Base-by-base conservation (phyloP, 2,888 invertebrate genomes). In the Campoletis raptor region DNA sequence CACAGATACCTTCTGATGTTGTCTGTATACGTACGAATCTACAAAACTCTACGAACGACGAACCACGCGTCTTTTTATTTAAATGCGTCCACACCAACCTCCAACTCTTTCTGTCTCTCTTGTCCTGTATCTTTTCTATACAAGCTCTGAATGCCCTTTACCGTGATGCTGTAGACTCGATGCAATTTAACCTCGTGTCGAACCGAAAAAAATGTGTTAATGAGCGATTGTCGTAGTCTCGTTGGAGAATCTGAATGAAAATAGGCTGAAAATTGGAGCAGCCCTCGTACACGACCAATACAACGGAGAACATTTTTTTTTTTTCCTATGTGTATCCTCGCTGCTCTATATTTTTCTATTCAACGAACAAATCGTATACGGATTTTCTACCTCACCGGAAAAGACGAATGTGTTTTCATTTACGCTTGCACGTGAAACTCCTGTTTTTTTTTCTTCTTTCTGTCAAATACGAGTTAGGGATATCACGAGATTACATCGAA, bases 181-280 rank as follows among this genome's bases (percentile, higher is more conserved):
- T 91, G 92, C 90, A 91, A 92, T 92, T 92, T 91, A 91, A 91
- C 90, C 89, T 85, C 90, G 87, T 86, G 88, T 76, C 74, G 87
- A 85, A 66, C 89, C 36, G 57, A 90, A 90, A 92, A 93, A 93
- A 93, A 92, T 93, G 92, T 93, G 94, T 93, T 94, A 94, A 94
- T 92, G 94, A 94, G 92, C 93, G 94, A 94, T 94, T 93, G 94
- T 94, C 91, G 90, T 89, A 83, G 88, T 86, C 88, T 85, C 88
- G 73, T 61, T 64, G 88, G 86, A 64, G 85, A 86, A 89, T 91
- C 88, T 88, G 90, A 90, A 92, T 92, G 90, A 92, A 92, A 92
- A 91, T 91, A 90, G 88, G 89, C 88, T 76, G 89, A 87, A 91
- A 92, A 91, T 92, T 91, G 91, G 90, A 89, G 87, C 91, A 83